Evolutionary conservation across 2,797 vertebrate genomes (phyloP).

Genomic region (Arrhamphus sclerolepis): DNA sequence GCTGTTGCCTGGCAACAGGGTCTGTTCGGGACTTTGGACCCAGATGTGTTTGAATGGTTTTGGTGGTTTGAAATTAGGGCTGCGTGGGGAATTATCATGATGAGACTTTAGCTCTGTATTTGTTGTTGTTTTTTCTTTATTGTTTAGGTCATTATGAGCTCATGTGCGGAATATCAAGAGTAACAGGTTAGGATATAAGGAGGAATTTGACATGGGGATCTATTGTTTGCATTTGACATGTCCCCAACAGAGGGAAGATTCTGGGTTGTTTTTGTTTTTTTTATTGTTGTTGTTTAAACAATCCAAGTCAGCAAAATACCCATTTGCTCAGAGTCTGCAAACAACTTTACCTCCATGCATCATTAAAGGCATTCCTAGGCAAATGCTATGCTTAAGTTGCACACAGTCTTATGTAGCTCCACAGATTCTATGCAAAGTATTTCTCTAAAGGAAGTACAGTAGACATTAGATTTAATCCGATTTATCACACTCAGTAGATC

Average conservation of each 20-base stretch:
- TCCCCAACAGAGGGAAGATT: no score
- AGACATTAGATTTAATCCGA: not conserved
- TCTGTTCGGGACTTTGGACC: slow-evolving; percentile 55
- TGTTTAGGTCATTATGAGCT: no score
- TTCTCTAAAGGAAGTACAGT: not conserved
- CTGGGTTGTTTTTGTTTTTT: no score
- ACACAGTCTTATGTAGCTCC: not conserved
- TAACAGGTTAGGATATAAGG: no score
- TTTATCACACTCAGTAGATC: not conserved
- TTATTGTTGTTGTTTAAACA: no score
- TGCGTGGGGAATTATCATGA: not conserved
- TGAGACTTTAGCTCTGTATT: no score
- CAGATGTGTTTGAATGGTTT: slow-evolving; percentile 26
- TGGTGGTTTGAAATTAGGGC: not conserved
- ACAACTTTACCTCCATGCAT: slow-evolving; percentile 31
- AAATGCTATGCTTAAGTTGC: not conserved
- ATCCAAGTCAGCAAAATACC: not conserved
- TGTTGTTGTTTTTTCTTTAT: no score
- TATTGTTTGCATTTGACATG: no score
- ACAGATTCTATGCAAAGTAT: slow-evolving; percentile 15
- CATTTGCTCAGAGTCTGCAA: slow-evolving; percentile 11
- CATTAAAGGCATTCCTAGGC: slow-evolving; percentile 9
- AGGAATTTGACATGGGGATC: no score
- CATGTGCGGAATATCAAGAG: no score
- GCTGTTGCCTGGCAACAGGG: slow-evolving; percentile 53